These are phyloP conservation scores for Phymanthus crucifer DNA, from an alignment of 92 coral and sea anemone species.

Conservation along the genomic window DNA sequence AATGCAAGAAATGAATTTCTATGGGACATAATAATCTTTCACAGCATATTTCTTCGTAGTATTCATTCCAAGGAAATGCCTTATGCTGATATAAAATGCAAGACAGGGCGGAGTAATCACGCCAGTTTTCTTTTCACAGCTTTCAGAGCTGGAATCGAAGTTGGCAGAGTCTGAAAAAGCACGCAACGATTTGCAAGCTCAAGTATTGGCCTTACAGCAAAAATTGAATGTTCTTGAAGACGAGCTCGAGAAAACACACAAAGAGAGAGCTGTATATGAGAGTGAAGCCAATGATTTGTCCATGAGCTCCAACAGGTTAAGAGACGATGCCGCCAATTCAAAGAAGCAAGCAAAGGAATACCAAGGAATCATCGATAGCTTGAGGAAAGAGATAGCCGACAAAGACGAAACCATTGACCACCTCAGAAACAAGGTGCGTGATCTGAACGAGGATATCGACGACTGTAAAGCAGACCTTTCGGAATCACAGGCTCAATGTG, in stretches of 20 bases:
- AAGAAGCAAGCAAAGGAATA: slow-evolving; percentile 62
- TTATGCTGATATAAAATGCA: not conserved
- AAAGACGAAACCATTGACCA: slow-evolving; percentile 70
- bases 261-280: slow-evolving; percentile 65
- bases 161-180: slow-evolving; percentile 69
- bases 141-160: slow-evolving; percentile 71
- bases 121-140: slow-evolving; percentile 12
- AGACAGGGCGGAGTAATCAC: no score
- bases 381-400: slow-evolving; percentile 55
- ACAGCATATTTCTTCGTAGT: no score
- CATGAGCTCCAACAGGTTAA: slow-evolving; percentile 51
- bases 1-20: no score
- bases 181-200: slow-evolving; percentile 59
- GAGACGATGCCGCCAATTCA: slow-evolving; percentile 53
- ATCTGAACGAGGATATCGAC: slow-evolving; percentile 54
- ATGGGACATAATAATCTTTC: no score
- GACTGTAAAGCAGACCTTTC: slow-evolving; percentile 55
- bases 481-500: slow-evolving; percentile 45
- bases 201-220: slow-evolving; percentile 58
- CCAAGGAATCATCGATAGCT: slow-evolving; percentile 67
- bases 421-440: slow-evolving; percentile 48
- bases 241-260: slow-evolving; percentile 50
- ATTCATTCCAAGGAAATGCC: no score
- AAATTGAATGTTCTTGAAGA: slow-evolving; percentile 67
- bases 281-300: slow-evolving; percentile 69